phyloP scores from a whole-genome alignment of 1,140 invertebrate species.

The Drosophila lacteicornis region DNA sequence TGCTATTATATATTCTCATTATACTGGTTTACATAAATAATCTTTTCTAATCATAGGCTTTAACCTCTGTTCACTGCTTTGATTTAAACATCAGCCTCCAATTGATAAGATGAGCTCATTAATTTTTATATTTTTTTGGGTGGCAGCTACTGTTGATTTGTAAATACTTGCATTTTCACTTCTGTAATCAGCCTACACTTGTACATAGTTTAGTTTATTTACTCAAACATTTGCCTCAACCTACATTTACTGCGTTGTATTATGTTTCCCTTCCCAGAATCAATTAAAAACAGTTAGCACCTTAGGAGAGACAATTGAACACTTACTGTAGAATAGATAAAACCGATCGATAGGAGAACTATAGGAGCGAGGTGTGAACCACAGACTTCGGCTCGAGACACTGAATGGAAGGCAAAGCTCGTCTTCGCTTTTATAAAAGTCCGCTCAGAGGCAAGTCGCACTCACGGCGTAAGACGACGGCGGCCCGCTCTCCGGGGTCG shows the following conservation, averaged over 20 bases:
- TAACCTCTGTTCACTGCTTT: constrained; percentile 10
- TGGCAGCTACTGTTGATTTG: background rate
- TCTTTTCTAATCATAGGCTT: constrained; percentile 2
- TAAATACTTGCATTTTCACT: constrained; percentile 10
- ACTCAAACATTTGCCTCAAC: background rate
- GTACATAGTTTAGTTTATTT: background rate
- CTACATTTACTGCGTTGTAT: background rate
- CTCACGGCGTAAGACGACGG: constrained; percentile 7
- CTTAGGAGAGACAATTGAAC: constrained; percentile 18
- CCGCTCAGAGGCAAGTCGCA: constrained; percentile 29
- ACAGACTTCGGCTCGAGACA: constrained; percentile 55
- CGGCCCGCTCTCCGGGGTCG: constrained; percentile 22
- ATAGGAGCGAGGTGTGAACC: constrained; percentile 30
- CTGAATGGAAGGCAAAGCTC: constrained; percentile 62
- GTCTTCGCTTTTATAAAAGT: constrained; percentile 65
- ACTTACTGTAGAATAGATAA: constrained; percentile 52
- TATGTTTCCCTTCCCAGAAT: constrained; percentile 2
- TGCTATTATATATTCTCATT: background rate
- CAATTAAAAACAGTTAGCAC: constrained; percentile 17
- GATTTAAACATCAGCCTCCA: constrained; percentile 4
- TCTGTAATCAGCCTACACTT: constrained; percentile 16
- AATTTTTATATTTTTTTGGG: background rate
- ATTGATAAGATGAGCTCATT: constrained; percentile 16
- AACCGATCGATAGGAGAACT: constrained; percentile 33
- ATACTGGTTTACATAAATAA: background rate